phyloP scores from a whole-genome alignment of 2,797 vertebrate species.

The Numenius phaeopus region DNA sequence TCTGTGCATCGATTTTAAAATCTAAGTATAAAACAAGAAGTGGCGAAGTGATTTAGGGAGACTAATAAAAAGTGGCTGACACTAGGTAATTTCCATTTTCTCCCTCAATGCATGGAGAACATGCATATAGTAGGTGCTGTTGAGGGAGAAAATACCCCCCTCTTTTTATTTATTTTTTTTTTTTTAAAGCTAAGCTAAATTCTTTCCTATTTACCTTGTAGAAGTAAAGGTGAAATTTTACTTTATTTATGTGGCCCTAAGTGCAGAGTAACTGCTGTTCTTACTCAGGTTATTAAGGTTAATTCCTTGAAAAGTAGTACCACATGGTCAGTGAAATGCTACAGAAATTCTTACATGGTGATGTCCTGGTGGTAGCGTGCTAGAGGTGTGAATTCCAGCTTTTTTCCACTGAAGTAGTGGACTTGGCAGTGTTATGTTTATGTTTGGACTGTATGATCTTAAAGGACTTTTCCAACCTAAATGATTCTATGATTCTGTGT shows the following conservation, averaged over 20 bases:
- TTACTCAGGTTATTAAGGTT: not conserved
- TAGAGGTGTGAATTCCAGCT: not conserved
- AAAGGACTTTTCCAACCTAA: not conserved
- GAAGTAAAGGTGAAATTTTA: not conserved
- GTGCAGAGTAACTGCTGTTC: not conserved
- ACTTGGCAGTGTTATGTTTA: not conserved
- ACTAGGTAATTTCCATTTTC: not conserved
- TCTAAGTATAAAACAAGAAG: not conserved
- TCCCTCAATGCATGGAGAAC: not conserved
- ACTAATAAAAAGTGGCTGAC: not conserved
- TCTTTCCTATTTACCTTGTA: not conserved
- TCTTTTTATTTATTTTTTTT: rapidly evolving
- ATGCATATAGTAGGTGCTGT: not conserved
- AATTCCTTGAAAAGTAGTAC: not conserved
- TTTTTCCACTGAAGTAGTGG: not conserved
- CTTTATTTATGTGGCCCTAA: not conserved
- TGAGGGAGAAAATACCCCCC: not conserved
- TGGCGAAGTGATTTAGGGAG: not conserved
- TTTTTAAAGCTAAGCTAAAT: not conserved
- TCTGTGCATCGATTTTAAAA: not conserved
- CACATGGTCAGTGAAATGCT: not conserved
- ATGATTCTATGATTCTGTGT: not conserved
- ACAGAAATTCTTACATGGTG: rapidly evolving
- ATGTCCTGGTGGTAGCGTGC: not conserved
- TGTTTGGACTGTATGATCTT: not conserved